A percentile compares a stretch with the other conserved stretches of the same genome.
phyloP scores from a whole-genome alignment of 2,113 vertebrate genomes.

The Eira barbara region DNA sequence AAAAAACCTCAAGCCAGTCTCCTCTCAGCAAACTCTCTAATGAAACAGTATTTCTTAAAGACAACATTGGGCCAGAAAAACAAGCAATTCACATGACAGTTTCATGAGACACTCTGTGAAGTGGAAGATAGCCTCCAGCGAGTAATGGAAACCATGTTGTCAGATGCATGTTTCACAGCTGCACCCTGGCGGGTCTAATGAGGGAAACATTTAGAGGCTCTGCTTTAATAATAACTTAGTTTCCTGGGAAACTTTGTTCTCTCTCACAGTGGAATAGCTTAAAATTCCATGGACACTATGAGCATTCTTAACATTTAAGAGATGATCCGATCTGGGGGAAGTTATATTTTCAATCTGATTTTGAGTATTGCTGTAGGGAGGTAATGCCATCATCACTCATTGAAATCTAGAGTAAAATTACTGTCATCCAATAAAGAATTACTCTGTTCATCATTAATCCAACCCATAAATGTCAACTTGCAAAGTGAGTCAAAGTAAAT shows the following conservation, averaged over 20 bases:
- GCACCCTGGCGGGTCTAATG: background rate
- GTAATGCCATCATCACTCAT: background rate
- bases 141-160: background rate
- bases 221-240: background rate
- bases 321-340: background rate
- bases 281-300: background rate
- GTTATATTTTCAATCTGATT: background rate
- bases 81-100: background rate
- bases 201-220: background rate
- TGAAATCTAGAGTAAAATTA: constrained; percentile 9
- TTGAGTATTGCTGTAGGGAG: background rate
- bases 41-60: constrained; percentile 6
- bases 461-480: background rate
- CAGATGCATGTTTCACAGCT: background rate
- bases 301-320: background rate
- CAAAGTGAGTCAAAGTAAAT: background rate
- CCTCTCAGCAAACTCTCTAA: background rate
- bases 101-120: constrained; percentile 15
- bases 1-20: background rate
- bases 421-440: background rate
- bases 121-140: background rate
- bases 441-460: background rate
- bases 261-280: background rate
- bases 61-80: background rate
- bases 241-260: constrained; percentile 11